Conservation (phyloP, 1,140 invertebrate species). For the Eufriesea mexicana region DNA sequence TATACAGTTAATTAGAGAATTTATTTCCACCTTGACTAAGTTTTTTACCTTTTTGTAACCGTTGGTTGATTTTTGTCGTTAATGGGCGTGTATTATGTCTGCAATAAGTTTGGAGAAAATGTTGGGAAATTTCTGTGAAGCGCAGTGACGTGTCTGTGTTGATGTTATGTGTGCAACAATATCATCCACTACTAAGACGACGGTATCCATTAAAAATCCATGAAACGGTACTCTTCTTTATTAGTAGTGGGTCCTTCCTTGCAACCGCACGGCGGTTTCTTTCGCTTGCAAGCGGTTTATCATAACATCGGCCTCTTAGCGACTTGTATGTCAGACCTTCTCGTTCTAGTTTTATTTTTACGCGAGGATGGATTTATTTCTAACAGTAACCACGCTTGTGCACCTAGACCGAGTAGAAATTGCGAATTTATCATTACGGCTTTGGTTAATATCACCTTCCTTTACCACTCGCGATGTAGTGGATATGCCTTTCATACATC, state of each 20-base stretch:
- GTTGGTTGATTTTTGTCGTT: too few species aligned
- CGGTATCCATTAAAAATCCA: conserved; percentile 1
- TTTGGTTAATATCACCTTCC: background rate
- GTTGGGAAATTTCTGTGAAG: too few species aligned
- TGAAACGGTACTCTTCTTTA: conserved; percentile 14
- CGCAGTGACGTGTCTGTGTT: too few species aligned
- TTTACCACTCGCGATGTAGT: too few species aligned
- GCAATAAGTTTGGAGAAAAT: too few species aligned
- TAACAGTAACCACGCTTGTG: background rate
- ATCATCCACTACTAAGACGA: background rate
- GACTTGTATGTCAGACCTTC: conserved; percentile 1
- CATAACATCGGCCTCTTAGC: conserved; percentile 14
- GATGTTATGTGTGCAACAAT: background rate
- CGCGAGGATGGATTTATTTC: background rate
- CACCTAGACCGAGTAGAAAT: background rate
- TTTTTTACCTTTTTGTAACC: too few species aligned
- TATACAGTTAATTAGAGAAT: too few species aligned
- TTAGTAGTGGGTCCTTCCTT: conserved; percentile 8
- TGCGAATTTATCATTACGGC: background rate
- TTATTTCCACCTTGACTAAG: too few species aligned
- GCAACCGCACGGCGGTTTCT: conserved; percentile 8
- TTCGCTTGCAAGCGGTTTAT: conserved; percentile 11
- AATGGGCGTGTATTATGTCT: too few species aligned
- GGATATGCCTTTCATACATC: background rate
- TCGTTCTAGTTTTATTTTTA: conserved; percentile 12